Evolutionary conservation across 1,140 invertebrate genomes (phyloP), one percentile per base, ranked within the genome.

Genomic region (Drosophila guanche): DNA sequence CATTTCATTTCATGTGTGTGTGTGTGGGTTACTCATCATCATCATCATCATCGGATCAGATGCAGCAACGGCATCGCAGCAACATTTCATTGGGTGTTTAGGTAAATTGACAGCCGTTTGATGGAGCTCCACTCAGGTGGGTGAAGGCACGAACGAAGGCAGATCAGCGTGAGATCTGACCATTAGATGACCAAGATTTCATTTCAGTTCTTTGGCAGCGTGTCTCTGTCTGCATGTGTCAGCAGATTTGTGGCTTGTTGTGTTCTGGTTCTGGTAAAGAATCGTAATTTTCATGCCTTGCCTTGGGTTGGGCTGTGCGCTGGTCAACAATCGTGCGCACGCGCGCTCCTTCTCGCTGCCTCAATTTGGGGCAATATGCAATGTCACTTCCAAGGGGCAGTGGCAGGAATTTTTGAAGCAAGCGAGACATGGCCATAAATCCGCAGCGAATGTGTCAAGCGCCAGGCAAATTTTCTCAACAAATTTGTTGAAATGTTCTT

Each of bases 321-420:
- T 29, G 22, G 33, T 27, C 42, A 58, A 58, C 25, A 41, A 58
- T 46, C 55, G 53, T 55, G 53, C 41, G 53, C 53, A 45, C 58
- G 48, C 52, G 58, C 51, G 52, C 54, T 57, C 57, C 54, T 20
- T 20, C 54, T 33, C 54, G 33, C 16, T 72, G 55, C 56, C 76
- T 68, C 66, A 88, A 85, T 81, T 77, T 81, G 77, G 73, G 79
- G 73, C 77, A 88, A 88, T 71, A 66, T 86, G 83, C 83, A 86
- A 73, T 78, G 77, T 81, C 66, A 81, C 58, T 70, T 76, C 50
- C 47, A 16, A 40, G 59, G 61, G 60, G 42, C 20, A 16, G 50
- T 22, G 25, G n/a, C n/a, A 67, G 62, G 65, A 67, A 68, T 68
- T 66, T 27, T 25, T 25, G 16, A 16, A 16, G 40, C 37, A 45